Percentiles rank a stretch among this genome's conserved stretches.
Evolutionary conservation across 2,113 vertebrate species (phyloP).

Genomic region (Canis aureus): DNA sequence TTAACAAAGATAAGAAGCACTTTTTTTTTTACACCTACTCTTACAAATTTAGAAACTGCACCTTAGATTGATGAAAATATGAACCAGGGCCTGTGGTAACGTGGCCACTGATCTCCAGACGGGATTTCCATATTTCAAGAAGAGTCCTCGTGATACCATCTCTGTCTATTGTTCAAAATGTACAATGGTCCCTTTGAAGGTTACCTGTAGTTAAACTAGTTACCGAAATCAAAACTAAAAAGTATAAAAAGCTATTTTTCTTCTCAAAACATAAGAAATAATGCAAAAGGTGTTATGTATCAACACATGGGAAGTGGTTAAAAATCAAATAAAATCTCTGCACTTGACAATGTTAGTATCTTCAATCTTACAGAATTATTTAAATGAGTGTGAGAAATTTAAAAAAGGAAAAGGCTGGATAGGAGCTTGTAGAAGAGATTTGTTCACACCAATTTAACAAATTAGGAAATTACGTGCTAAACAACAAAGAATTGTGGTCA

Average conservation of each 20-base stretch:
- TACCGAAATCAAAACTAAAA: constrained; percentile 91
- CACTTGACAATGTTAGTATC: constrained; percentile 86
- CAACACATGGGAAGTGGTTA: constrained; percentile 88
- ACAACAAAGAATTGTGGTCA: constrained; percentile 85
- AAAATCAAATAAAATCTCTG: constrained; percentile 88
- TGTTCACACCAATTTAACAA: constrained; percentile 85
- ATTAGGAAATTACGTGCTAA: constrained; percentile 88
- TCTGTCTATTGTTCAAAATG: constrained; percentile 85
- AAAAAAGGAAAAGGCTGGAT: constrained; percentile 83
- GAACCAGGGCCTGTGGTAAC: constrained; percentile 85
- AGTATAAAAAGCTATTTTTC: constrained; percentile 91
- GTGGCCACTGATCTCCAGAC: constrained; percentile 83
- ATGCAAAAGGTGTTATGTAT: constrained; percentile 90
- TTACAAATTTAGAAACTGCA: constrained; percentile 93
- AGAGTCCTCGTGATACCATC: constrained; percentile 82
- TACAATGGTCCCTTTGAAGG: constrained; percentile 91
- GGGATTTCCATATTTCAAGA: constrained; percentile 86
- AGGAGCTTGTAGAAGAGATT: constrained; percentile 88
- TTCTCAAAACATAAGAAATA: constrained; percentile 91
- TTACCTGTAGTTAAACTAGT: constrained; percentile 94
- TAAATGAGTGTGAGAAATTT: constrained; percentile 83
- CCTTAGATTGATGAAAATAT: constrained; percentile 88
- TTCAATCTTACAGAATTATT: constrained; percentile 84
- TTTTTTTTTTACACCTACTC: constrained; percentile 88
- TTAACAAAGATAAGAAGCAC: constrained; percentile 93